These are phyloP conservation scores for Drosophila heteroneura DNA, from an alignment of 2,888 invertebrate species.

Conservation along the genomic window DNA sequence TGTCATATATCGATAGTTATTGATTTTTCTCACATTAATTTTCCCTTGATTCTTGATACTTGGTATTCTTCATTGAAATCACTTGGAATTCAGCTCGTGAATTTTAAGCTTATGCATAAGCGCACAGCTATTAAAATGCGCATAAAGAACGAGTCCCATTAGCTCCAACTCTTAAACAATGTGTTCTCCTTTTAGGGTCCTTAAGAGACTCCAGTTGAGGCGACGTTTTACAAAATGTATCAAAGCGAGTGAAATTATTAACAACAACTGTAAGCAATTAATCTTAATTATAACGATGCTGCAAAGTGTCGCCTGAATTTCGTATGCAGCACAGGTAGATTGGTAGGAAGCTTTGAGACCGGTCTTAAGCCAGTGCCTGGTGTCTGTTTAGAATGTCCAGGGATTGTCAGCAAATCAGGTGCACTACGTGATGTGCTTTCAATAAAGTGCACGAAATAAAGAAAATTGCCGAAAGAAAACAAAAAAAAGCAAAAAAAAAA, in stretches of 20 bases:
- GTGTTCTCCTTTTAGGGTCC: not conserved
- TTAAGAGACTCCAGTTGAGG: not conserved
- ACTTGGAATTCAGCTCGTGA: not conserved
- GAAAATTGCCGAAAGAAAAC: constrained; percentile 38
- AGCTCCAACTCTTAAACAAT: not conserved
- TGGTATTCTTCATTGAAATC: not conserved
- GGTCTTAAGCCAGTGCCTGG: constrained; percentile 51
- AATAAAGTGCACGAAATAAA: constrained; percentile 71
- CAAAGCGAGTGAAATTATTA: constrained; percentile 27
- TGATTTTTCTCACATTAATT: not conserved
- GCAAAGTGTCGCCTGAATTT: constrained; percentile 39
- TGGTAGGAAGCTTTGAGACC: constrained; percentile 32
- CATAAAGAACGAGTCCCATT: constrained; percentile 1
- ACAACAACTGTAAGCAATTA: constrained; percentile 58
- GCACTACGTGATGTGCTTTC: constrained; percentile 82
- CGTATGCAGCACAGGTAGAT: constrained; percentile 59
- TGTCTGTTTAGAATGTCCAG: constrained; percentile 64
- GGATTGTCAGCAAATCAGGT: constrained; percentile 82
- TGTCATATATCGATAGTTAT: not conserved
- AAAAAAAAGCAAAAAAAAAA: constrained; percentile 28
- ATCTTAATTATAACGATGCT: constrained; percentile 69
- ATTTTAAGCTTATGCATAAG: not conserved
- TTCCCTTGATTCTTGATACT: not conserved
- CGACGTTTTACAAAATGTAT: constrained; percentile 24
- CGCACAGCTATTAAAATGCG: not conserved